Base-by-base conservation (phyloP, 2,797 vertebrate species). In the Urophycis tenuis region DNA sequence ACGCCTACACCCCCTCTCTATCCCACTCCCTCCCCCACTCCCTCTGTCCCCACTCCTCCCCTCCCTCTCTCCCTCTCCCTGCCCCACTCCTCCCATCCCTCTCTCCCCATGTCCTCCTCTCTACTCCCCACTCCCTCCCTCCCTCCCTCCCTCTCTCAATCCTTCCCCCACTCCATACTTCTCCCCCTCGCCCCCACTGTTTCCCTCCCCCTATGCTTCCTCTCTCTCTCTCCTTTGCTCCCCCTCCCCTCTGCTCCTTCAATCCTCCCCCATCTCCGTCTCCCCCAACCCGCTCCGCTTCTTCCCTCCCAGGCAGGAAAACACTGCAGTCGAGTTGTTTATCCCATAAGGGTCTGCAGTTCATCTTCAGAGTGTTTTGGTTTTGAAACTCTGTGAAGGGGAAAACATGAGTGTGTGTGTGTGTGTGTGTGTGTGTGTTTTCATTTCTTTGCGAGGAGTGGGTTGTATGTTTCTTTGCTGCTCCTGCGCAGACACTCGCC, bases 281-380 rank as follows among this genome's bases (percentile, higher is more conserved):
- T 30, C 30, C 10, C n/a, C 53, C 32, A 31, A 11, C 34, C 15
- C 35, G n/a, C 31, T 4, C 30, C 72, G 77, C 75, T 74, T 25
- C 60, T 72, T 77, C 69, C 77, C 88, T 86, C 34, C 17, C 45
- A 87, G 86, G 86, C 87, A 85, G 79, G 82, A 78, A 22, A 34
- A 77, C 82, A 49, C 80, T 73, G 75, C 82, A 79, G 77, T 82
- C 74, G 77, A 69, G 22, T 86, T 90, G 90, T 91, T 92, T 89
- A 92, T 90, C 87, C 90, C 88, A 89, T 78, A 85, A 91, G 88
- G 85, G 85, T 88, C 82, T 70, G 80, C 78, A 79, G 78, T 31
- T 80, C 78, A 82, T 86, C 85, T 85, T 88, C 85, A 83, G 71
- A 89, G 81, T 78, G 64, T 86, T 81, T 84, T 31, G 77, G 81